Percentiles rank a stretch among this genome's conserved stretches.
Conservation (phyloP, 2,113 vertebrate genomes). For the Gobiocypris rarus region DNA sequence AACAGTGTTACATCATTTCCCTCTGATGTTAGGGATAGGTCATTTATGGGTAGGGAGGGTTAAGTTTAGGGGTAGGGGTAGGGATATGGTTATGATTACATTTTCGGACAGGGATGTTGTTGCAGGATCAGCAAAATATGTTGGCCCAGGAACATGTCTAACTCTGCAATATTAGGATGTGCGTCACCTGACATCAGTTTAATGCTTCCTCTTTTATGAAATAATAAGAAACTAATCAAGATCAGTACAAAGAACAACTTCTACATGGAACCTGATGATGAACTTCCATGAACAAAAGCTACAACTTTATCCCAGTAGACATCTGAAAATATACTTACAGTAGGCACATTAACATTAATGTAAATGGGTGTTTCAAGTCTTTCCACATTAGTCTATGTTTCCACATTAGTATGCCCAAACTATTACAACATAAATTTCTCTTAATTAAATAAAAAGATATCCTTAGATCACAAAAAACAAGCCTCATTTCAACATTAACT, state of each 20-base stretch:
- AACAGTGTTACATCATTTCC: too few relatives aligned
- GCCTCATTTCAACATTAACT: neutral
- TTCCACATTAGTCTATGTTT: neutral
- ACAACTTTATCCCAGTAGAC: neutral
- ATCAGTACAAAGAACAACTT: neutral
- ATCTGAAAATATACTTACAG: neutral
- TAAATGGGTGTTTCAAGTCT: neutral
- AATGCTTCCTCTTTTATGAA: constrained; percentile 6
- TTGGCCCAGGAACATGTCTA: too few relatives aligned
- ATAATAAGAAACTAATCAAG: neutral
- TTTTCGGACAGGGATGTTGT: too few relatives aligned
- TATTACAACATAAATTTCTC: too few relatives aligned
- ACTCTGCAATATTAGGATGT: too few relatives aligned
- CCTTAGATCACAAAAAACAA: neutral
- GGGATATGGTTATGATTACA: too few relatives aligned
- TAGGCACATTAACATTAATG: neutral
- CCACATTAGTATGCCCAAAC: too few relatives aligned
- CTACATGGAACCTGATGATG: neutral
- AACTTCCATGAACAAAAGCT: neutral
- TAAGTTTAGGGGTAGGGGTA: too few relatives aligned
- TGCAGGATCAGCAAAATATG: too few relatives aligned
- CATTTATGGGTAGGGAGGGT: too few relatives aligned
- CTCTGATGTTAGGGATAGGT: too few relatives aligned
- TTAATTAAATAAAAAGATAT: too few relatives aligned
- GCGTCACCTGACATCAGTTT: neutral